These are phyloP conservation scores for Drosophila guanche DNA, from an alignment of 1,140 invertebrate species.

Conservation along the genomic window DNA sequence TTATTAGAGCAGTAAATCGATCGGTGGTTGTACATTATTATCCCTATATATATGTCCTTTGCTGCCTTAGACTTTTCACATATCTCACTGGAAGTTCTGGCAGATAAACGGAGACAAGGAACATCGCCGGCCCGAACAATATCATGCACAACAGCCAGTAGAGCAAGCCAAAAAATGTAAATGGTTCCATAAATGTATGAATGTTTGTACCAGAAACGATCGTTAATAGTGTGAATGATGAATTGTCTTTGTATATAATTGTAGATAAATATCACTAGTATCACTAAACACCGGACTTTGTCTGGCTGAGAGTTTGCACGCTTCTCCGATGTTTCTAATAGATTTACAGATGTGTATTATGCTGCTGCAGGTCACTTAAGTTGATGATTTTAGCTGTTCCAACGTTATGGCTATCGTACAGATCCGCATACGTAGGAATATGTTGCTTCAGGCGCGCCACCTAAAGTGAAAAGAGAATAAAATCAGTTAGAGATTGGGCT, in stretches of 20 bases:
- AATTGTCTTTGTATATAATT: conserved; percentile 35
- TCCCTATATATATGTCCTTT: conserved; percentile 50
- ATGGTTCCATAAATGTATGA: conserved; percentile 63
- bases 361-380: conserved; percentile 42
- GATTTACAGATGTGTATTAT: conserved; percentile 14
- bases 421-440: too few relatives aligned
- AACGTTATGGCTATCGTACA: conserved; percentile 26
- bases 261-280: conserved; percentile 74
- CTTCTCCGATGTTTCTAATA: conserved; percentile 55
- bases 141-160: conserved; percentile 74
- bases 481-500: conserved; percentile 5
- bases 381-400: conserved; percentile 15
- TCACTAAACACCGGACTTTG: conserved; percentile 66
- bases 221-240: conserved; percentile 21
- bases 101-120: conserved; percentile 75
- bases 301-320: conserved; percentile 50
- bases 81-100: conserved; percentile 77
- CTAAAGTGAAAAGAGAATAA: conserved; percentile 31
- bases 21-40: conserved; percentile 60
- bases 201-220: conserved; percentile 28
- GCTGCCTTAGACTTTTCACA: conserved; percentile 69
- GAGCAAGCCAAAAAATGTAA: conserved; percentile 60
- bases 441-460: conserved; percentile 63
- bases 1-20: conserved; percentile 26
- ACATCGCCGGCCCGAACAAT: conserved; percentile 74